Conservation (phyloP, 2,888 invertebrate species). For the Syrista parreyssii region DNA sequence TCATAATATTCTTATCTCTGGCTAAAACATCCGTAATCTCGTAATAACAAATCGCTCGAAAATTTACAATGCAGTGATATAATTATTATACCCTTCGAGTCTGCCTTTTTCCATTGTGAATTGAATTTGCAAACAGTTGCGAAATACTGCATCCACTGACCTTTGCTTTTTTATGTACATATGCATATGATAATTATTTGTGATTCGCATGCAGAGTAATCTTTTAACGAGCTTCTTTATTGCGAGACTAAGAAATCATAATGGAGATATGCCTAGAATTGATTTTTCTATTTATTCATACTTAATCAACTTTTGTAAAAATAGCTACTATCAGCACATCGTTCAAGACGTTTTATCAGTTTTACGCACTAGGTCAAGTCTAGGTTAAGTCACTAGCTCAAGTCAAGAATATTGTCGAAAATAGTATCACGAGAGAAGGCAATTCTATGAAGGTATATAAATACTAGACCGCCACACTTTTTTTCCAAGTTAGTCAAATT, state of each 20-base stretch:
- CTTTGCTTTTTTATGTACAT: background rate
- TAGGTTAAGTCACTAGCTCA: background rate
- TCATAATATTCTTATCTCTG: background rate
- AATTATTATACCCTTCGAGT: background rate
- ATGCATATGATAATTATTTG: background rate
- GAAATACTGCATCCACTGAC: background rate
- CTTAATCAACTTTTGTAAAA: background rate
- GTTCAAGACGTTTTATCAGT: background rate
- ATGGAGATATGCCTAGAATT: background rate
- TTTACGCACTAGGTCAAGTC: background rate
- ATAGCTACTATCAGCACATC: background rate
- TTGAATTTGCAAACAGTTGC: background rate
- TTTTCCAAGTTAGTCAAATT: too few species aligned
- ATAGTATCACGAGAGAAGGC: too few species aligned
- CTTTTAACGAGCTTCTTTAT: background rate
- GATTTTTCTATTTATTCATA: background rate
- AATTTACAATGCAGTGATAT: background rate
- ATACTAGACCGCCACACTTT: too few species aligned
- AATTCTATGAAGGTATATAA: background rate
- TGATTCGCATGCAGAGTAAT: background rate
- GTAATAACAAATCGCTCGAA: background rate
- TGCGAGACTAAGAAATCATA: background rate
- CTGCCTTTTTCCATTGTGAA: background rate
- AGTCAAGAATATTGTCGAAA: background rate
- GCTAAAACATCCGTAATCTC: background rate